phyloP scores from a whole-genome alignment of 23 tunicate species.

The Phallusia fumigata region DNA sequence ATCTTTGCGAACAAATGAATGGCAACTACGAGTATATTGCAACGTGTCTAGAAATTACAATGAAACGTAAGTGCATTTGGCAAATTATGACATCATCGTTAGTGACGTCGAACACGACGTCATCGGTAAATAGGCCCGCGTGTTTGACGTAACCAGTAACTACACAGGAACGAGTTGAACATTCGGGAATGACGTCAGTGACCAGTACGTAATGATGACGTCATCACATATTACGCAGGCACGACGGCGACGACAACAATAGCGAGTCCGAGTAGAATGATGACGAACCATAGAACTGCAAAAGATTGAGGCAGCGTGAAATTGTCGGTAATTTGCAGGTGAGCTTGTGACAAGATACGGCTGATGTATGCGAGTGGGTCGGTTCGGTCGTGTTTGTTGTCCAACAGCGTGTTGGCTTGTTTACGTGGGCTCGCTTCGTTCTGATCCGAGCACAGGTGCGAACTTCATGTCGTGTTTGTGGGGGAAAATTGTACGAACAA shows the following conservation, averaged over 20 bases:
- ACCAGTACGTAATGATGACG: no score
- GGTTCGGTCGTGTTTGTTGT: background rate
- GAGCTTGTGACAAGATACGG: no score
- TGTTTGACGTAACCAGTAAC: no score
- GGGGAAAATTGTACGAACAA: background rate
- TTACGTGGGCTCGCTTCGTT: no score
- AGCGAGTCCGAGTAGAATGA: constrained; percentile 21
- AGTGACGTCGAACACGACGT: background rate
- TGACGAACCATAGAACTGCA: constrained; percentile 17
- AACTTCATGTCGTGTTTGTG: background rate
- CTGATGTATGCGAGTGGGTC: no score
- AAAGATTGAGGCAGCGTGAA: background rate
- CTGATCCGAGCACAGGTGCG: background rate
- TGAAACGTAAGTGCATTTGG: background rate
- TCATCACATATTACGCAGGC: background rate
- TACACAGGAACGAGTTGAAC: no score
- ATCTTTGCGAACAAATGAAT: no score
- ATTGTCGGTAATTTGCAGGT: background rate
- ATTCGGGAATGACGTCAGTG: no score
- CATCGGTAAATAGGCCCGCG: no score
- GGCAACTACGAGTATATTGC: background rate
- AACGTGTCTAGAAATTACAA: background rate
- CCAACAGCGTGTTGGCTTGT: background rate
- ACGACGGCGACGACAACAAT: constrained; percentile 17
- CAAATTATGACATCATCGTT: background rate